These are phyloP conservation scores for Sphinx pinastri DNA, from an alignment of 2,888 invertebrate genomes.

Conservation along the genomic window DNA sequence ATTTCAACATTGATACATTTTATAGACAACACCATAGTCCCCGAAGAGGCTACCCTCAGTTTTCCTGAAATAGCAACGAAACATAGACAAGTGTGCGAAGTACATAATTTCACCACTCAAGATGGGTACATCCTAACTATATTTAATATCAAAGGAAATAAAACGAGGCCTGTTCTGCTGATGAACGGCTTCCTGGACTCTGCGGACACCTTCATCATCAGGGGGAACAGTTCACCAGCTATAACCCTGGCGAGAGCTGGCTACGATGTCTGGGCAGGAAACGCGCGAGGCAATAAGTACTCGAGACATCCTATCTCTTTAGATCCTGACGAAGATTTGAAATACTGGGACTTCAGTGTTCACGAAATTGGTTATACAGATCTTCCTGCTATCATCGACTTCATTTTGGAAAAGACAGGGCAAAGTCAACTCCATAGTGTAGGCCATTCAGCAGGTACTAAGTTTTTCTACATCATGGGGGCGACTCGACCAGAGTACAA, in stretches of 20 bases:
- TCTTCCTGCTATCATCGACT: slow-evolving; percentile 13
- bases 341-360: slow-evolving; percentile 22
- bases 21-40: neutral
- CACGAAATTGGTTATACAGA: slow-evolving; percentile 25
- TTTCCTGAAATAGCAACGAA: neutral
- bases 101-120: neutral
- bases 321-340: slow-evolving; percentile 12
- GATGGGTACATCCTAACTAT: slow-evolving; percentile 17
- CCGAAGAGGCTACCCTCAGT: neutral
- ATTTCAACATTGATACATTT: neutral
- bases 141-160: neutral
- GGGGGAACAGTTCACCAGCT: neutral
- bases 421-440: neutral
- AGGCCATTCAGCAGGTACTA: slow-evolving; percentile 13
- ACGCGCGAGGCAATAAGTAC: slow-evolving; percentile 24
- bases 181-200: slow-evolving; percentile 3
- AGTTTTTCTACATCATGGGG: slow-evolving; percentile 7
- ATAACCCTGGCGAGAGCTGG: neutral
- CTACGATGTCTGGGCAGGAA: slow-evolving; percentile 24
- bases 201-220: neutral
- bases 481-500: slow-evolving; percentile 22
- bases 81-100: neutral
- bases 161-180: neutral
- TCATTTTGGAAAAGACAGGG: slow-evolving; percentile 13
- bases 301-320: slow-evolving; percentile 1